Evolutionary conservation across 2,888 invertebrate species (phyloP).

Genomic region (Eupithecia subfuscata): DNA sequence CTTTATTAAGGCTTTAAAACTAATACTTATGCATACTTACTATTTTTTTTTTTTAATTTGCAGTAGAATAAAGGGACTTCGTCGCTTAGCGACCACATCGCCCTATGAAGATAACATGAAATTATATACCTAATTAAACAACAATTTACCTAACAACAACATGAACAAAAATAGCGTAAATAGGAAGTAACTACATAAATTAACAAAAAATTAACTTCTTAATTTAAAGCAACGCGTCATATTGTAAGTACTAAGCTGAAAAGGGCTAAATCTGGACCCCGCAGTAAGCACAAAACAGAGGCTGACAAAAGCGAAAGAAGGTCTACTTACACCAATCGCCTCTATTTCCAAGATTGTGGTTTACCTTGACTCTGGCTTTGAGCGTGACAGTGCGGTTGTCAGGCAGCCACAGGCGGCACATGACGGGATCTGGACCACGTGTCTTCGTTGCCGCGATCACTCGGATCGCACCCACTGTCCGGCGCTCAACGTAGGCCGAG

Average conservation of each 20-base stretch:
- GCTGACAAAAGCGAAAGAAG: background rate
- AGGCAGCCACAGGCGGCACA: constrained; percentile 91
- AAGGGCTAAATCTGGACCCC: background rate
- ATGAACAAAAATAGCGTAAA: too few species aligned
- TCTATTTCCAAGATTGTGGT: background rate
- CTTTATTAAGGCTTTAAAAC: too few species aligned
- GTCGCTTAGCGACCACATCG: too few species aligned
- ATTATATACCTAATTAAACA: too few species aligned
- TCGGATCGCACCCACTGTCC: constrained; percentile 88
- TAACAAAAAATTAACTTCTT: too few species aligned
- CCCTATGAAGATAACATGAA: too few species aligned
- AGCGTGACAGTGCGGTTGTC: constrained; percentile 86
- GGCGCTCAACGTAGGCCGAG: constrained; percentile 93
- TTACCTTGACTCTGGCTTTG: constrained; percentile 88
- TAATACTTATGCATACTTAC: too few species aligned
- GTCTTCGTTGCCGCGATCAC: constrained; percentile 96
- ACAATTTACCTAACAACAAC: too few species aligned
- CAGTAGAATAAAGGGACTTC: too few species aligned
- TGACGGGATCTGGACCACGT: constrained; percentile 91
- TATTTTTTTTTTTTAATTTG: too few species aligned
- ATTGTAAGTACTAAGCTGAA: background rate
- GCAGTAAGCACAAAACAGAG: background rate
- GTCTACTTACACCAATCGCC: background rate
- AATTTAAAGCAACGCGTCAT: too few species aligned
- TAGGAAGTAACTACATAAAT: too few species aligned